Evolutionary conservation across 2,888 invertebrate genomes (phyloP), one percentile per base, ranked within the genome.

Genomic region (Trichogramma evanescens): DNA sequence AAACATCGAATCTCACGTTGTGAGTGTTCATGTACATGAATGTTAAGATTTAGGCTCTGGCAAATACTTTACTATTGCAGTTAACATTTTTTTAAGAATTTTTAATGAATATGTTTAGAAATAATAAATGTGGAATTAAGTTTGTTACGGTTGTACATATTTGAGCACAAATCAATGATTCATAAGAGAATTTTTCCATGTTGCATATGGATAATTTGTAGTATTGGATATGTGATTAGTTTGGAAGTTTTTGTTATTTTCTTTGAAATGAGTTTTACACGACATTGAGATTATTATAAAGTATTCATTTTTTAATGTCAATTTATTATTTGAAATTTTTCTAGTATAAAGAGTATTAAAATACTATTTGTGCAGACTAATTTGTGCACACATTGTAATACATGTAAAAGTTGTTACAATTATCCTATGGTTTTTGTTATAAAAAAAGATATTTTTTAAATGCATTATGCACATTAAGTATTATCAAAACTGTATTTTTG

Each of bases 221-320:
- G 26, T 26, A 26, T 26, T 26, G 26, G 26, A 26, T 26, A 26
- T 26, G 26, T 26, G 7, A 7, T 41, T 49, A 41, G 6, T 56
- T 45, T 43, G 46, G 58, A 7, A 54, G 50, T 48, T 50, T 38
- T 60, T 57, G 50, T 10, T 56, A 41, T 48, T 58, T 61, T 58
- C 39, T 63, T 45, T 63, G 50, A 55, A 61, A 59, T 43, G 52
- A 58, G 56, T 49, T 59, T 64, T 65, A 61, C 64, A 65, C 54
- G 64, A 61, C 61, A 66, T 63, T 68, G 68, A 70, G 69, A 69
- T 69, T 70, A 67, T 65, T 65, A 61, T 39, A 60, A 67, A 70
- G 65, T 66, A 66, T 65, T 64, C 43, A 53, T 52, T 48, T 55
- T 63, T 58, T 61, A 63, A 54, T 58, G 56, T 9, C 8, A 45